These are phyloP conservation scores for Eubucco bourcierii DNA, from an alignment of 2,113 vertebrate genomes.

Conservation along the genomic window DNA sequence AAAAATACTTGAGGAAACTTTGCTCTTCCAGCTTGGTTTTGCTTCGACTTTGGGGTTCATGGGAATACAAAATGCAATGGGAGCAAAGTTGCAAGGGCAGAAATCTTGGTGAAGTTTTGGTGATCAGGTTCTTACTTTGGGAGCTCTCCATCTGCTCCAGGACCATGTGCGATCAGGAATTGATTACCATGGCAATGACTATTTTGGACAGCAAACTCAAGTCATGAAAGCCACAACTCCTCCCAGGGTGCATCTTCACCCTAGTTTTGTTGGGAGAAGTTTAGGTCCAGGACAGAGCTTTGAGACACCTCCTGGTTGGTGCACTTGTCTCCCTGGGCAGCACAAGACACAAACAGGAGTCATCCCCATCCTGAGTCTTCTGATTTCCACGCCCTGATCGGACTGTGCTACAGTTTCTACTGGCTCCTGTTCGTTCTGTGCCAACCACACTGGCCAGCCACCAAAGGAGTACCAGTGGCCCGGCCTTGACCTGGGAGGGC, in stretches of 20 bases:
- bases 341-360: background rate
- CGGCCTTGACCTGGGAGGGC: background rate
- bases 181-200: background rate
- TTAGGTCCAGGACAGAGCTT: background rate
- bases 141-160: background rate
- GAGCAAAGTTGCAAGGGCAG: fast-evolving
- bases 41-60: constrained; percentile 1
- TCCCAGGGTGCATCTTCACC: background rate
- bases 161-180: background rate
- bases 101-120: background rate
- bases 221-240: background rate
- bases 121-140: background rate
- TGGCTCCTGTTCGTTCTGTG: background rate
- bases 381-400: background rate
- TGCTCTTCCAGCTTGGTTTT: constrained; percentile 34
- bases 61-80: background rate
- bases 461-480: background rate
- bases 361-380: background rate
- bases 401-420: background rate
- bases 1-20: constrained; percentile 36
- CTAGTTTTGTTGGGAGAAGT: background rate
- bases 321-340: background rate
- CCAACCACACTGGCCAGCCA: background rate
- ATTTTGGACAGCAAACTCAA: background rate
- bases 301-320: background rate